Evolutionary conservation across 2,113 vertebrate species (phyloP), one percentile per base, ranked within the genome.

Genomic region (Lucifuga dentata): DNA sequence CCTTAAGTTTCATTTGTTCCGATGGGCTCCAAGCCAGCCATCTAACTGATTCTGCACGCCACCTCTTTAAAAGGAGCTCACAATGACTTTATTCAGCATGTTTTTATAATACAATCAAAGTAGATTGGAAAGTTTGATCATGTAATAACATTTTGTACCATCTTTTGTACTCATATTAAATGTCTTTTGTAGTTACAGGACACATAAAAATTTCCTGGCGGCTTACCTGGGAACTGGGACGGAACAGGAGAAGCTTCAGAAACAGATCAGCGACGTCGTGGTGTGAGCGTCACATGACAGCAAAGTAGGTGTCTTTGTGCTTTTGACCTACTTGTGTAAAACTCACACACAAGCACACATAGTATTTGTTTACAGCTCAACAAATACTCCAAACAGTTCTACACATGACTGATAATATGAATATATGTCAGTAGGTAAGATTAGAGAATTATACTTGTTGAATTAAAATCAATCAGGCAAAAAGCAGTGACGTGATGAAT

Each of bases 191-290:
- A 93, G 91, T 84, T 93, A 92, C 81, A 91, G 90, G 69, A 89
- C 89, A 15, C 91, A 93, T 50, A 91, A 86, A 63, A 87, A 84
- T 77, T 86, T 92, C 49, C 8, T 91, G 71, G 92, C 89, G 0
- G 89, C 89, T 17, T 92, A 90, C 63, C 84, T 92, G 44, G 90
- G 89, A 51, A 80, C 79, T 1, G 49, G 64, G 33, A 43, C 81
- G 5, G 92, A 92, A 74, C 87, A 89, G 53, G 88, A 93, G 72
- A 91, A 91, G 50, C 85, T 92, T 5, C 88, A 91, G 73, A 90
- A 89, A 53, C 64, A 73, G 3, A 5, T 13, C 0, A 23, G 69
- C 15, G 73, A 87, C 2, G 48, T 88, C 13, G 61, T 79, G 7
- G 90, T 91, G 46, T 92, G 82, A 90, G 19, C 15, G 1, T 43